Evolutionary conservation across 1,140 invertebrate species (phyloP).

Genomic region (Camponotus pennsylvanicus): DNA sequence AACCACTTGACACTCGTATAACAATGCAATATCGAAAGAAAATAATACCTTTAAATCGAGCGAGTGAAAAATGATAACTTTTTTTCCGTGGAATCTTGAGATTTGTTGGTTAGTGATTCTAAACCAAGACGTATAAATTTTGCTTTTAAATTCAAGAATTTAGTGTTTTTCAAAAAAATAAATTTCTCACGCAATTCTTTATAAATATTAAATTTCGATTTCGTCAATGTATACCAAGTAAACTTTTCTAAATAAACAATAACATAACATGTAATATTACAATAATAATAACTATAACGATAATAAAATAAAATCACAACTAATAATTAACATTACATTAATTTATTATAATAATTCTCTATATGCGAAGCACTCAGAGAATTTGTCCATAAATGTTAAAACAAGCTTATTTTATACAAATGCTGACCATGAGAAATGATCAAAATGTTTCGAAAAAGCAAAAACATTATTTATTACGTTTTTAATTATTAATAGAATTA

Average conservation of each 20-base stretch:
- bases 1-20: not conserved
- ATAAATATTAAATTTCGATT: not conserved
- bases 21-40: not conserved
- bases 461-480: not conserved
- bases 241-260: not conserved
- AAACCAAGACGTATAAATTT: not conserved
- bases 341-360: not conserved
- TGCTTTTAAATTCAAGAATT: not conserved
- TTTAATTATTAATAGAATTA: not conserved
- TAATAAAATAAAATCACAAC: not conserved
- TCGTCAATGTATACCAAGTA: not conserved
- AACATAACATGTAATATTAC: not conserved
- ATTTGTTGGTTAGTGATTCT: not conserved
- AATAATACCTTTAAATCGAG: not conserved
- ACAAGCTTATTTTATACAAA: not conserved
- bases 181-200: not conserved
- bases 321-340: slow-evolving; percentile 3
- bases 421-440: not conserved
- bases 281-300: not conserved
- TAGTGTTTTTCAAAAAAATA: no score
- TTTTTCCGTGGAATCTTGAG: not conserved
- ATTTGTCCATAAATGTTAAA: not conserved
- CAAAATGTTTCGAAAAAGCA: not conserved
- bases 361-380: not conserved
- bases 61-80: not conserved